Percentiles rank a stretch among this genome's conserved stretches.
phyloP scores from a whole-genome alignment of 2,113 vertebrate genomes.

The Antechinus flavipes region DNA sequence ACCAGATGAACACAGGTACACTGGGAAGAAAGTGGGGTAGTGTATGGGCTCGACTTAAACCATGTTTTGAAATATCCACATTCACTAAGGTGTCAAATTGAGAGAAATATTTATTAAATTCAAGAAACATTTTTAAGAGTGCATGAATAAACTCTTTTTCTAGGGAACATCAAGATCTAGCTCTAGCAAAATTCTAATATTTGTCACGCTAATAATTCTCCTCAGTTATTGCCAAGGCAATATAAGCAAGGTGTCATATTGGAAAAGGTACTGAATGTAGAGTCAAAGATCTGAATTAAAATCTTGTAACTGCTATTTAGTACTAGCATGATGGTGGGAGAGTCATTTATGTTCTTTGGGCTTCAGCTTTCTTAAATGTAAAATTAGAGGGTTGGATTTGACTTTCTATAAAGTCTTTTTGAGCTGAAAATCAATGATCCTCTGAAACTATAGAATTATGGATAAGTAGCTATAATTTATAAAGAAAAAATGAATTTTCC shows the following conservation, averaged over 20 bases:
- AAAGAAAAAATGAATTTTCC: not conserved
- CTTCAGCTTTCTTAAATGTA: not conserved
- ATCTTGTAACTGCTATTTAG: not conserved
- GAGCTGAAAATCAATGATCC: not conserved
- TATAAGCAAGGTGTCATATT: not conserved
- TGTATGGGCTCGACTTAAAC: not conserved
- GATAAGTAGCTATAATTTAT: not conserved
- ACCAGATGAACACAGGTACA: not conserved
- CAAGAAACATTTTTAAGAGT: not conserved
- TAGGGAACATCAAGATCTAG: not conserved
- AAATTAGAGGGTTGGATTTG: not conserved
- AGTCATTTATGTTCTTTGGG: not conserved
- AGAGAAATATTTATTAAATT: conserved; percentile 14
- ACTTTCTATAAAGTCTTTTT: not conserved
- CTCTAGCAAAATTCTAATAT: not conserved
- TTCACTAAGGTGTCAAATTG: not conserved
- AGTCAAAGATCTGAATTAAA: not conserved
- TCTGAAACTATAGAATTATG: not conserved
- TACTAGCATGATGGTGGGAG: not conserved
- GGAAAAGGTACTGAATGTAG: not conserved
- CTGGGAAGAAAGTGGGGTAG: not conserved
- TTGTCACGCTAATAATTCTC: not conserved
- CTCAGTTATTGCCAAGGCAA: not conserved
- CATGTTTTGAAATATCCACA: not conserved
- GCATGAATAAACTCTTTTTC: not conserved